Evolutionary conservation across 2,113 vertebrate genomes (phyloP).

Genomic region (Himantopus leucocephalus): DNA sequence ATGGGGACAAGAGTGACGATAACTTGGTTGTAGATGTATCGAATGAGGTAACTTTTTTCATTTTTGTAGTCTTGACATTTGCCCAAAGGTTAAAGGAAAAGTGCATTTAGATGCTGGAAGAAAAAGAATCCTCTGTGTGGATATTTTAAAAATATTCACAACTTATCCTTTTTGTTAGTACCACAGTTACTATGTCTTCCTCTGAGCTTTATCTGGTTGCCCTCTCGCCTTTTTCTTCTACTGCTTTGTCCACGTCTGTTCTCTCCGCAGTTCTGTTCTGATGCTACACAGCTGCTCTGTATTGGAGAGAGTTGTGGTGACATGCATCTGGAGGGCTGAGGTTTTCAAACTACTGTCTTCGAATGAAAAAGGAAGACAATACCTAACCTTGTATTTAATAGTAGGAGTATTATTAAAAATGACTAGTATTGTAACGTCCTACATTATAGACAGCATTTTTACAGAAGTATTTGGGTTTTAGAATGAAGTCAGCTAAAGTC

Average conservation of each 20-base stretch:
- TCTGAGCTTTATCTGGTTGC: not conserved
- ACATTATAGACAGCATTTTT: not conserved
- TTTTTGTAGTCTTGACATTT: constrained; percentile 23
- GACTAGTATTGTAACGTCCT: not conserved
- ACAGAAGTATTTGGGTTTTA: not conserved
- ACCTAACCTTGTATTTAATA: not conserved
- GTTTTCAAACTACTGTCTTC: not conserved
- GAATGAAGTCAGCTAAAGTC: not conserved
- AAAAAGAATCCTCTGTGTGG: not conserved
- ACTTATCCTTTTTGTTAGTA: not conserved
- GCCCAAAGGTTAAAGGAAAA: constrained; percentile 22
- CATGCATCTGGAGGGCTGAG: not conserved
- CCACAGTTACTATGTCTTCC: not conserved
- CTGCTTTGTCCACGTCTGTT: not conserved
- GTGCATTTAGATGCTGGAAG: not conserved
- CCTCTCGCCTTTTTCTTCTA: not conserved
- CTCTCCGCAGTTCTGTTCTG: rapidly evolving
- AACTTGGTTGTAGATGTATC: constrained; percentile 88
- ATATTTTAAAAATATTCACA: constrained; percentile 41
- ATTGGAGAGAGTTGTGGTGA: not conserved
- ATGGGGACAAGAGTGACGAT: constrained; percentile 87
- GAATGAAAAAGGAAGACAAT: not conserved
- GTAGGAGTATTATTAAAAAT: not conserved
- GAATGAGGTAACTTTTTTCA: constrained; percentile 80
- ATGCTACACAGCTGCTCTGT: not conserved